These are phyloP conservation scores for Ceratosolen solmsi DNA, from an alignment of 1,140 invertebrate genomes.

Conservation along the genomic window DNA sequence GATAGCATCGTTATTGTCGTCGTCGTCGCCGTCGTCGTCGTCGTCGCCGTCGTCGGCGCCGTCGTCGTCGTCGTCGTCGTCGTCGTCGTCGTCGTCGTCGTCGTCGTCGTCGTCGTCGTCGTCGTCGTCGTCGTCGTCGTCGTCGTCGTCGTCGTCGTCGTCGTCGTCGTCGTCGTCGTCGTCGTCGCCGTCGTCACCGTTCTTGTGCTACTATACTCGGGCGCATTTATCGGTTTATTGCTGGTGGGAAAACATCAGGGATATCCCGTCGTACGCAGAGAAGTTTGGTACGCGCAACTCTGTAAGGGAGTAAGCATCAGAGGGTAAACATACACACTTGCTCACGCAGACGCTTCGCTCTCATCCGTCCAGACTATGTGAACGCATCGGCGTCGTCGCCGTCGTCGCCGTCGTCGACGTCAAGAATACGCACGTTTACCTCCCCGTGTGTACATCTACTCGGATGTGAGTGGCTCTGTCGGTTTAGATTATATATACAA, in stretches of 20 bases:
- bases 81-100: background rate
- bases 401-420: constrained; percentile 28
- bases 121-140: background rate
- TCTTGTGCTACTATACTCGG: background rate
- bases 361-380: background rate
- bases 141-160: background rate
- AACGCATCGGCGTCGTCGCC: background rate
- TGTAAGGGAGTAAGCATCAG: background rate
- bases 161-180: background rate
- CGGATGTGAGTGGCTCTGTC: constrained; percentile 1
- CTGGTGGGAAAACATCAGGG: background rate
- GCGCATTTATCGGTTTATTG: background rate
- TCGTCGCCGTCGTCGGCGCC: too few relatives aligned
- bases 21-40: background rate
- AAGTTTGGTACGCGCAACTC: background rate
- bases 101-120: background rate
- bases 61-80: background rate
- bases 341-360: constrained; percentile 25
- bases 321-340: constrained; percentile 43
- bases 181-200: background rate
- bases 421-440: background rate
- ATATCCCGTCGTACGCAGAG: background rate
- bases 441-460: background rate
- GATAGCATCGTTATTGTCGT: constrained; percentile 4
- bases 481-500: background rate